Evolutionary conservation across 2,797 vertebrate species (phyloP).

Genomic region (Alfaro cultratus): DNA sequence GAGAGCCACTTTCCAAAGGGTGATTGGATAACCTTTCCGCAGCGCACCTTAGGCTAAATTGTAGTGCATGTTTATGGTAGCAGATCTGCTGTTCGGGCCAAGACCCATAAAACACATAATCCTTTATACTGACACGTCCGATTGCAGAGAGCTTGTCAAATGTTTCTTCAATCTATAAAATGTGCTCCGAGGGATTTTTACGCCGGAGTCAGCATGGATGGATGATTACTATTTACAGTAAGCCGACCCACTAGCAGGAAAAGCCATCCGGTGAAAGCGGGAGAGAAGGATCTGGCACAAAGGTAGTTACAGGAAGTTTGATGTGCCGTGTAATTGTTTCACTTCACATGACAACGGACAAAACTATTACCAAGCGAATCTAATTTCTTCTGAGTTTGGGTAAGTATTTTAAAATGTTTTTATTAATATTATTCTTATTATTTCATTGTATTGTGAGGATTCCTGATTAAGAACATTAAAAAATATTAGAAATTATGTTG

Average conservation of each 20-base stretch:
- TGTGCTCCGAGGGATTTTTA: constrained; percentile 63
- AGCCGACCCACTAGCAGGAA: constrained; percentile 58
- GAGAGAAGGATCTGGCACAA: constrained; percentile 16
- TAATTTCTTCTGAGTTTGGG: background rate
- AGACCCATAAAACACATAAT: constrained; percentile 76
- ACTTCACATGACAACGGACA: background rate
- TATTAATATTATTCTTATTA: background rate
- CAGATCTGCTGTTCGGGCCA: constrained; percentile 63
- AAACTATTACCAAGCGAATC: background rate
- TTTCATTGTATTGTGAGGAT: background rate
- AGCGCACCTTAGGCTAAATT: constrained; percentile 69
- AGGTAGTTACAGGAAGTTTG: background rate
- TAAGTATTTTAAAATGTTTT: background rate
- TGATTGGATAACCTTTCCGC: constrained; percentile 77
- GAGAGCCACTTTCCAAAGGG: constrained; percentile 70
- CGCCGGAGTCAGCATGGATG: constrained; percentile 58
- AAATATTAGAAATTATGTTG: background rate
- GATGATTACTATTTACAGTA: constrained; percentile 70
- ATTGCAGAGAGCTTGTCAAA: constrained; percentile 75
- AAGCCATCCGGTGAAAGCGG: constrained; percentile 35
- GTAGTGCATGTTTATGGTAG: constrained; percentile 78
- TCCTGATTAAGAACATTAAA: background rate
- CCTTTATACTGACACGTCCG: constrained; percentile 79
- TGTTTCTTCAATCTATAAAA: constrained; percentile 76
- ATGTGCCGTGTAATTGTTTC: background rate